Evolutionary conservation across 2,888 invertebrate genomes (phyloP).

Genomic region (Ophioninae sp.): DNA sequence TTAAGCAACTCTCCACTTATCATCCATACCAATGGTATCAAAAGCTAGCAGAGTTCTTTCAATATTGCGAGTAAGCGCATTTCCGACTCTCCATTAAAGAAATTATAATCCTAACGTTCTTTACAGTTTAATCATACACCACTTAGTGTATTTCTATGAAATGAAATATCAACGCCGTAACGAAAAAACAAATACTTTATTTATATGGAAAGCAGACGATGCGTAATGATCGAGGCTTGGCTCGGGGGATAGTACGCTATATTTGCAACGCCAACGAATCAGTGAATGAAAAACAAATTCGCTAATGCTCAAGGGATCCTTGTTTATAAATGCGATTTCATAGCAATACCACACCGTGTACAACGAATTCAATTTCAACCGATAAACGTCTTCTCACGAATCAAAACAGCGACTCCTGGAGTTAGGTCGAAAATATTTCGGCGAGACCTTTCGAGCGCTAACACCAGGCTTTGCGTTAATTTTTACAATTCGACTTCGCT

Average conservation of each 20-base stretch:
- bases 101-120: background rate
- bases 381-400: slow-evolving; percentile 4
- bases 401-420: slow-evolving; percentile 16
- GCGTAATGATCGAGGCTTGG: background rate
- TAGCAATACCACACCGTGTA: slow-evolving; percentile 11
- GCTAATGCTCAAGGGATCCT: background rate
- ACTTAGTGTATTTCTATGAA: background rate
- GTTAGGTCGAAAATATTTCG: slow-evolving; percentile 28
- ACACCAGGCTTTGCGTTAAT: slow-evolving; percentile 9
- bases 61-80: background rate
- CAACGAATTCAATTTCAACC: slow-evolving; percentile 24
- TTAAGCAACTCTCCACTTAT: no score
- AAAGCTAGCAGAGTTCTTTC: no score
- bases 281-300: background rate
- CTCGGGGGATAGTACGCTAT: background rate
- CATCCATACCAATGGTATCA: no score
- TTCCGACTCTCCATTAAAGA: background rate
- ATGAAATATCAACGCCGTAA: background rate
- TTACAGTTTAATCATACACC: background rate
- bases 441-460: slow-evolving; percentile 11
- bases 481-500: background rate
- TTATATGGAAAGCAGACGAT: background rate
- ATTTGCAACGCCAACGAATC: background rate
- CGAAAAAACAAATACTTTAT: background rate
- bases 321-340: background rate